These are phyloP conservation scores for Tetramorium bicarinatum DNA, from an alignment of 2,888 invertebrate species.

Conservation along the genomic window DNA sequence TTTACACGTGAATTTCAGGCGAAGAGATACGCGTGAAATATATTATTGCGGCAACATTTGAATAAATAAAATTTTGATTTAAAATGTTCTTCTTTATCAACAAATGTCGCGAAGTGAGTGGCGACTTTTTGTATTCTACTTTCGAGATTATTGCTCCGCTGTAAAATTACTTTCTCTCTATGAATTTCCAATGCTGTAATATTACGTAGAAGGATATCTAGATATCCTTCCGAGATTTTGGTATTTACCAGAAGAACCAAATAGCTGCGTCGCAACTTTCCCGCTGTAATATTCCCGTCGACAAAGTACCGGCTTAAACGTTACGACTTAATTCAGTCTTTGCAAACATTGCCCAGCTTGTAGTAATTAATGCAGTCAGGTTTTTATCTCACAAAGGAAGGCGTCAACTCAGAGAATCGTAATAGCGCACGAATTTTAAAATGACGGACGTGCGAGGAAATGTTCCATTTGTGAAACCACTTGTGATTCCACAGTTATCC, in stretches of 20 bases:
- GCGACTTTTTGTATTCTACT: neutral
- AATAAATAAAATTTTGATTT: neutral
- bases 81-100: neutral
- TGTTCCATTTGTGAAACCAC: slow-evolving; percentile 5
- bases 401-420: neutral
- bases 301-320: neutral
- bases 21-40: neutral
- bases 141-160: neutral
- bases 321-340: slow-evolving; percentile 15
- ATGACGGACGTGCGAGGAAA: neutral
- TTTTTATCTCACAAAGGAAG: slow-evolving; percentile 17
- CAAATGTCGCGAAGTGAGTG: slow-evolving; percentile 1
- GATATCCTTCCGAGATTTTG: neutral
- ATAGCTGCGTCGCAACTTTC: neutral
- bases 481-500: slow-evolving; percentile 1
- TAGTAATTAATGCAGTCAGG: neutral
- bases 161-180: neutral
- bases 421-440: slow-evolving; percentile 5
- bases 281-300: slow-evolving; percentile 11
- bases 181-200: slow-evolving; percentile 27
- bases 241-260: slow-evolving; percentile 6
- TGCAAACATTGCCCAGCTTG: neutral
- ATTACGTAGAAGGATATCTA: slow-evolving; percentile 17
- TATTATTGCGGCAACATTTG: neutral
- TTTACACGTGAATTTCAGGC: neutral